Evolutionary conservation across 2,113 vertebrate genomes (phyloP).

Genomic region (Platichthys stellatus): DNA sequence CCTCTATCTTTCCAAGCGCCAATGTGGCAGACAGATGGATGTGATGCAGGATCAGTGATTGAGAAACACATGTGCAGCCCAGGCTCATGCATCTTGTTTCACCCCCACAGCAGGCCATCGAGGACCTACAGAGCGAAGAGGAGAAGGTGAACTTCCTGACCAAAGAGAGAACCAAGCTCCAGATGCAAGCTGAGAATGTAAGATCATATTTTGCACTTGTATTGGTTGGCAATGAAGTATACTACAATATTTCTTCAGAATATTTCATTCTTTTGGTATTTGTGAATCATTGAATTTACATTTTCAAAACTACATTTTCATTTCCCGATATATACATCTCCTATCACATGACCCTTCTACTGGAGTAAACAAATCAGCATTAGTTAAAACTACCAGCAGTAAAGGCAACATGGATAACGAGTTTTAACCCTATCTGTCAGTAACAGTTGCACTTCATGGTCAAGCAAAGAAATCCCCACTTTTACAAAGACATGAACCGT

Average conservation of each 20-base stretch:
- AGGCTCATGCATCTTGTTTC: conserved; percentile 48
- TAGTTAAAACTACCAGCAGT: no score
- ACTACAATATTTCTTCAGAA: not conserved
- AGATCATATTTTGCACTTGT: conserved; percentile 10
- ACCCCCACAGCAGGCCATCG: conserved; percentile 75
- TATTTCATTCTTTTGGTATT: not conserved
- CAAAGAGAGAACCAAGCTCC: conserved; percentile 80
- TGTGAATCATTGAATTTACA: not conserved
- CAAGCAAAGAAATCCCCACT: no score
- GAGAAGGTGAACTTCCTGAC: conserved; percentile 83
- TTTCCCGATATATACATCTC: not conserved
- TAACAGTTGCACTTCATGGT: no score
- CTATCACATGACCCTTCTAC: no score
- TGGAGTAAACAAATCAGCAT: no score
- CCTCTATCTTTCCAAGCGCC: conserved; percentile 32
- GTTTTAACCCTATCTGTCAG: no score
- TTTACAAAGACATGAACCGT: no score
- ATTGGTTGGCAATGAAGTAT: not conserved
- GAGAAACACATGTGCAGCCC: conserved; percentile 53
- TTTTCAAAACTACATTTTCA: not conserved
- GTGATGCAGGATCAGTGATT: conserved; percentile 31
- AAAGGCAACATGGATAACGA: no score
- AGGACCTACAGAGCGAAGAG: conserved; percentile 82
- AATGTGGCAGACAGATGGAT: conserved; percentile 60
- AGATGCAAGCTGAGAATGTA: conserved; percentile 80